Base-by-base conservation (phyloP, 1,140 invertebrate genomes). In the Drosophila burlai region DNA sequence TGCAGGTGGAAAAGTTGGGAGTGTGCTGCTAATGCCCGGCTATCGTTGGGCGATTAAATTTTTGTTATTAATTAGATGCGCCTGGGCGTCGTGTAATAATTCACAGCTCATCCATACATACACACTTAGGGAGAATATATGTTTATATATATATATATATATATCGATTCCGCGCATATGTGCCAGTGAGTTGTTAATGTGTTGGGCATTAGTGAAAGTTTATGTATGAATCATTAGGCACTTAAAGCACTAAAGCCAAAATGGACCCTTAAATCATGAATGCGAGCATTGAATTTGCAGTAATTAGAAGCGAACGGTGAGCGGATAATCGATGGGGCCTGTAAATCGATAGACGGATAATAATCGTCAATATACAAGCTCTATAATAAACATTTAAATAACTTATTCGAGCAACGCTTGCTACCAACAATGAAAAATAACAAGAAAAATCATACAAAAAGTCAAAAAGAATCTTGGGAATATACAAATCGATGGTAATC, bases 31-130 rank as follows among this genome's bases (percentile, higher is more conserved):
- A 80, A 80, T 77, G 68, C 68, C 50, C 54, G 73, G 84, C 77
- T 78, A 90, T 87, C 77, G 81, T 78, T 78, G 55, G 72, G 63
- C 84, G 84, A 87, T 87, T 87, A 90, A 81, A 84, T 84, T 89
- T 84, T 84, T 63, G 81, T 89, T 84, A 87, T 87, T 87, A 87
- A 87, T 87, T 87, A 89, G 72, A 87, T 89, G 76, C 64, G 71
- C 43, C 63, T 49, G 49, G 73, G 73, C 46, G 66, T 54, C 67
- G 76, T 64, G 83, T 61, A 83, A 86, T 86, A 86, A 80, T 89
- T 86, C 84, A 86, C 84, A 63, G 80, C 66, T 71, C 46, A 29
- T 59, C 38, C 54, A 42, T 49, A 34, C 52, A 38, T 3, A n/a
- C 46, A 38, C 54, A 47, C 38, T 16, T 62, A 31, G 54, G 29